A percentile compares a stretch with the other conserved stretches of the same genome.
Evolutionary conservation across 2,888 invertebrate species (phyloP).

Genomic region (Acanthoscelides obtectus): DNA sequence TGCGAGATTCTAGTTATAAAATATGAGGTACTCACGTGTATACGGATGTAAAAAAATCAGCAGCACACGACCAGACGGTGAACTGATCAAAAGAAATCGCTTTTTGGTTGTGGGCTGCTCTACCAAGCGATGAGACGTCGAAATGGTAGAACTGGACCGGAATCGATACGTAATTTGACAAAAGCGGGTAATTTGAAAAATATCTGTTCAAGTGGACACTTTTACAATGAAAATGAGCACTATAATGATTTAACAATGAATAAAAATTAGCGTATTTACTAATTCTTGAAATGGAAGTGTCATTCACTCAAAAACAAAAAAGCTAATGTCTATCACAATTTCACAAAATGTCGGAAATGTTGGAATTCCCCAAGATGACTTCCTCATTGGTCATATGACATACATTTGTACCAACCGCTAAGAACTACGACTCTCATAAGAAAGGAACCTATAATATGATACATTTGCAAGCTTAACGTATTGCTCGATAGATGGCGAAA

Average conservation of each 20-base stretch:
- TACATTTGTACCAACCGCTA: too few relatives aligned
- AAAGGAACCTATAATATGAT: too few relatives aligned
- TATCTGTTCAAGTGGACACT: slow-evolving; percentile 6
- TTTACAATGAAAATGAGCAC: slow-evolving; percentile 14
- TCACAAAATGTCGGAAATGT: too few relatives aligned
- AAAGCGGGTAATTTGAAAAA: slow-evolving; percentile 37
- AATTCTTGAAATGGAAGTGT: slow-evolving; percentile 13
- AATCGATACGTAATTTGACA: slow-evolving; percentile 34
- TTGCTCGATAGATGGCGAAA: too few relatives aligned
- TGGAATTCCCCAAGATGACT: too few relatives aligned
- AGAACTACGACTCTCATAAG: too few relatives aligned
- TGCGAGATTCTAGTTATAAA: neutral
- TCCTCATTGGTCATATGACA: too few relatives aligned
- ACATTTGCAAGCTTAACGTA: too few relatives aligned
- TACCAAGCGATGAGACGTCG: slow-evolving; percentile 18
- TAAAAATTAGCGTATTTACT: slow-evolving; percentile 15
- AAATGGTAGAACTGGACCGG: slow-evolving; percentile 36
- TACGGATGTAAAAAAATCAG: slow-evolving; percentile 48
- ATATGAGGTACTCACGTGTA: slow-evolving; percentile 42
- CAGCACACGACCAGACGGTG: slow-evolving; percentile 42
- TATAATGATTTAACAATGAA: slow-evolving; percentile 26
- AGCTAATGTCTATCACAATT: slow-evolving; percentile 18
- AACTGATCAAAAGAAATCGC: slow-evolving; percentile 35
- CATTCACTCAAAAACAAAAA: slow-evolving; percentile 15
- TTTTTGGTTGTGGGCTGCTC: slow-evolving; percentile 8